These are phyloP conservation scores for Prionailurus bengalensis DNA, from an alignment of 2,113 vertebrate genomes.

Conservation along the genomic window DNA sequence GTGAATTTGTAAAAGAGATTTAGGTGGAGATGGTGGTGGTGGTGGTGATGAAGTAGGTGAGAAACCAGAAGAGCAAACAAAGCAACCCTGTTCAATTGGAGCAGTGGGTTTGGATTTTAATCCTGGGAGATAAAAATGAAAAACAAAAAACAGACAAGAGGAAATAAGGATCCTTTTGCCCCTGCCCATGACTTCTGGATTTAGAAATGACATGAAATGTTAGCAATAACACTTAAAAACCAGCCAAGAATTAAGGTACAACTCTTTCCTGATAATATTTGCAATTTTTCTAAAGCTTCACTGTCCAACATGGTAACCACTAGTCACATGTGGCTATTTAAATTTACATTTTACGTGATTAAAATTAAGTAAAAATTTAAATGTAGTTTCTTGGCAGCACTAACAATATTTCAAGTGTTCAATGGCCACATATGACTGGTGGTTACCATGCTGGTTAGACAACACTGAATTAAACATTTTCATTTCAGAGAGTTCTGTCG, in stretches of 20 bases:
- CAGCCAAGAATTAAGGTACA: not conserved
- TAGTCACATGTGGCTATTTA: not conserved
- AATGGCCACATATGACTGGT: not conserved
- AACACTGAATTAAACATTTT: not conserved
- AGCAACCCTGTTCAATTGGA: not conserved
- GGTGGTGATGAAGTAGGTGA: not conserved
- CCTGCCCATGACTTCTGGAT: not conserved
- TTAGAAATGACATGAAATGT: not conserved
- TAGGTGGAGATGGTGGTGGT: not conserved
- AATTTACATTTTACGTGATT: slow-evolving; percentile 21
- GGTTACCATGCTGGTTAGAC: not conserved
- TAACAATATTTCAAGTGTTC: not conserved
- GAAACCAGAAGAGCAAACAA: not conserved
- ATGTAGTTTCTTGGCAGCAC: not conserved
- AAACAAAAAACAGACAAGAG: not conserved
- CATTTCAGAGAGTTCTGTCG: not conserved
- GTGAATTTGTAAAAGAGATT: not conserved
- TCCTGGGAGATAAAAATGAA: not conserved
- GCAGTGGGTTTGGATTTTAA: not conserved
- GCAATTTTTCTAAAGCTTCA: not conserved
- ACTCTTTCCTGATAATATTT: not conserved
- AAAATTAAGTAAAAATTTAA: slow-evolving; percentile 13
- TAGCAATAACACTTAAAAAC: not conserved
- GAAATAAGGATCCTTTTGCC: not conserved
- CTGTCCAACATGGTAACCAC: not conserved